Evolutionary conservation across 2,113 vertebrate genomes (phyloP), one percentile per base, ranked within the genome.

Genomic region (Litocranius walleri): DNA sequence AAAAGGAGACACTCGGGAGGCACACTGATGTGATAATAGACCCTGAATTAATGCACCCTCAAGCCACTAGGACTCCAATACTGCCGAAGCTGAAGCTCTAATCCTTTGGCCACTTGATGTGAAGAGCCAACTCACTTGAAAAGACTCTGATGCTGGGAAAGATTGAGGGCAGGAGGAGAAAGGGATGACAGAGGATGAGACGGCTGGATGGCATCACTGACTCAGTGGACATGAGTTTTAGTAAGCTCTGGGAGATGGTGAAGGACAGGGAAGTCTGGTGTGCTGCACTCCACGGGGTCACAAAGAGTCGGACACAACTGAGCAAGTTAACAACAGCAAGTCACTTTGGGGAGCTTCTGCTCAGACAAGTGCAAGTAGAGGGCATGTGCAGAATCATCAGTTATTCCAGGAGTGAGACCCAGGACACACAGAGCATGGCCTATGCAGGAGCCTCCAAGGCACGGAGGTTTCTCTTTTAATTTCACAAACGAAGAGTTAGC

Each of bases 361-460:
- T 25, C 64, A 48, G 27, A 36, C 12, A n/a, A 7, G 52, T 25
- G 64, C 45, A 57, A 25, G n/a, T 1, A 56, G 33, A 52, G 50
- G 50, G n/a, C 25, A 3, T 52, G 33, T 0, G 7, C 4, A 33
- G n/a, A 10, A 36, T 25, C 14, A 3, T 9, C 43, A 3, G 0
- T 3, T 2, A 19, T 12, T 54, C 33, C 27, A 0, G 1, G 62
- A 6, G 12, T 8, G 30, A 40, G 13, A 4, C 40, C 59, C 0
- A 1, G 19, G 19, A 43, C 16, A 3, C 6, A 19, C 3, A 0
- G 6, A 29, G 6, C 50, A 2, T 8, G 7, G 15, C 43, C 13
- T 0, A 0, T 11, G 29, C 43, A n/a, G 48, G 14, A 5, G 40
- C 40, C 21, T 23, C 21, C 56, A 2, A 27, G 0, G 5, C 0